Conservation (phyloP, 1,140 invertebrate species). For the Drosophila pseudoananassae region DNA sequence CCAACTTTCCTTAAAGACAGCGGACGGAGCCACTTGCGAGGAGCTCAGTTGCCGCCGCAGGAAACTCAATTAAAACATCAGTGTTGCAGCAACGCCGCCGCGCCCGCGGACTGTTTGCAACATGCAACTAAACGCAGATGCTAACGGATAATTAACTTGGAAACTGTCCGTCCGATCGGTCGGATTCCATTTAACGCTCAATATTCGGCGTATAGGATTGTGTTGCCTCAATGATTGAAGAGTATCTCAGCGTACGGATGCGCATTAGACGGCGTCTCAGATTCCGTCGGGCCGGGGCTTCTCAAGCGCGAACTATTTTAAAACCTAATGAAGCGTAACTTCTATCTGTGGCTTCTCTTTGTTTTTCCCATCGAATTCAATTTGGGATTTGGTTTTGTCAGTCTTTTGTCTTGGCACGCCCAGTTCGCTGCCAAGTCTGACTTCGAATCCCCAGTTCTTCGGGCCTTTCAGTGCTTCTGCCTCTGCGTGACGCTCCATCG, state of each 20-base stretch:
- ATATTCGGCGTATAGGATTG: slow-evolving; percentile 20
- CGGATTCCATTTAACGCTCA: slow-evolving; percentile 20
- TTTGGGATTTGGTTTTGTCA: slow-evolving; percentile 59
- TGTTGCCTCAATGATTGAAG: slow-evolving; percentile 5
- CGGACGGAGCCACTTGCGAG: slow-evolving; percentile 5
- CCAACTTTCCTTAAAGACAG: slow-evolving; percentile 52
- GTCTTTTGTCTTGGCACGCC: slow-evolving; percentile 61
- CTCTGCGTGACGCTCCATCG: slow-evolving; percentile 35
- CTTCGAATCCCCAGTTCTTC: slow-evolving; percentile 14
- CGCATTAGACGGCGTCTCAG: neutral
- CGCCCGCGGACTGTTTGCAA: slow-evolving; percentile 8
- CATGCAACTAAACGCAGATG: slow-evolving; percentile 60
- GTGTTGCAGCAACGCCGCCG: slow-evolving; percentile 28
- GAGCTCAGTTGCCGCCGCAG: slow-evolving; percentile 67
- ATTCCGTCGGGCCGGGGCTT: slow-evolving; percentile 22
- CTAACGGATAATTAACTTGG: slow-evolving; percentile 80
- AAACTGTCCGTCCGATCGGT: slow-evolving; percentile 51
- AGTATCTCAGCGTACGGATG: slow-evolving; percentile 17
- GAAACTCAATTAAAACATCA: slow-evolving; percentile 82
- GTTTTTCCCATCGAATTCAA: slow-evolving; percentile 75
- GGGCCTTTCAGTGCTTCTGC: slow-evolving; percentile 3
- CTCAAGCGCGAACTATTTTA: slow-evolving; percentile 53
- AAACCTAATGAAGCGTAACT: slow-evolving; percentile 71
- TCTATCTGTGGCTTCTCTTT: slow-evolving; percentile 49
- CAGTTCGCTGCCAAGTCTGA: slow-evolving; percentile 37